Evolutionary conservation across 2,797 vertebrate species (phyloP).

Genomic region (Oryzias dopingdopingensis): DNA sequence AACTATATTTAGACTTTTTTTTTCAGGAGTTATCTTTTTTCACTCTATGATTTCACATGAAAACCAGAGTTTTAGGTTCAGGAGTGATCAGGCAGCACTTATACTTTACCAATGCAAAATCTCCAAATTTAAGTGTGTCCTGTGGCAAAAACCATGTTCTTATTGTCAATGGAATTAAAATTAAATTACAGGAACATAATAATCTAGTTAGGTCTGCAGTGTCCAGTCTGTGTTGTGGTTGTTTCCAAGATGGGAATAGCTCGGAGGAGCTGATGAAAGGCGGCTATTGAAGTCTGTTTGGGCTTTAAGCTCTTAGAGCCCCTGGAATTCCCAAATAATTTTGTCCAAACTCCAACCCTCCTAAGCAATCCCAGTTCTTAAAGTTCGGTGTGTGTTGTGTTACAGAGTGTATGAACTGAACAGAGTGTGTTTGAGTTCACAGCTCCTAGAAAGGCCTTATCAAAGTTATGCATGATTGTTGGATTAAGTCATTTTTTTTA

Average conservation of each 20-base stretch:
- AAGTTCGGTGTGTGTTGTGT: constrained; percentile 40
- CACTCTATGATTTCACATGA: not conserved
- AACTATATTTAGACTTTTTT: not conserved
- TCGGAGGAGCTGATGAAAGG: constrained; percentile 59
- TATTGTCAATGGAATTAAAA: no score
- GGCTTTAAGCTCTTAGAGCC: constrained; percentile 60
- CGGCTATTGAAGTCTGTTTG: constrained; percentile 56
- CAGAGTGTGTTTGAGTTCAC: constrained; percentile 18
- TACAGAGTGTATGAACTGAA: constrained; percentile 30
- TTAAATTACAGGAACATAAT: no score
- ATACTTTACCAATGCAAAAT: not conserved
- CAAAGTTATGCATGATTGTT: constrained; percentile 11
- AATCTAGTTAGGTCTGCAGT: not conserved
- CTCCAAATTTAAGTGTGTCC: not conserved
- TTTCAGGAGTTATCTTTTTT: not conserved
- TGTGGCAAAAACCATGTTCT: no score
- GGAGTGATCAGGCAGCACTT: not conserved
- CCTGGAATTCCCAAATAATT: constrained; percentile 69
- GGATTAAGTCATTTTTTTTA: constrained; percentile 38
- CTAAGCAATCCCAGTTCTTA: constrained; percentile 64
- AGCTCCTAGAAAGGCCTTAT: not conserved
- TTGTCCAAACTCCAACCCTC: constrained; percentile 69
- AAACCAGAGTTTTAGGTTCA: not conserved
- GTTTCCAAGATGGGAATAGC: constrained; percentile 37
- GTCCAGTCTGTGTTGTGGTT: constrained; percentile 46